Conservation (phyloP, 2,113 vertebrate species). For the Hylia prasina region DNA sequence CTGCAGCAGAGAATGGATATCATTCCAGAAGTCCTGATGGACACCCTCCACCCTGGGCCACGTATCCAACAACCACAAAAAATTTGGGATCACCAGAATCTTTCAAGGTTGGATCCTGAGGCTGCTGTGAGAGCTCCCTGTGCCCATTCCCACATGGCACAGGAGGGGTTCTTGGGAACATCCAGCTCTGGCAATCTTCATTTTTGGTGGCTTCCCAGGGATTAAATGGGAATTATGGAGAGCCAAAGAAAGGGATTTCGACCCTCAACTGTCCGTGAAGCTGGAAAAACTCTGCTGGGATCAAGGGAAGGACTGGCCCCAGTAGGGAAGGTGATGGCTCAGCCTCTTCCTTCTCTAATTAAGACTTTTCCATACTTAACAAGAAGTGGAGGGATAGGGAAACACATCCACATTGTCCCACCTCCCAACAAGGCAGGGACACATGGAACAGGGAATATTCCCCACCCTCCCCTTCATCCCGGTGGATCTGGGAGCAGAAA, state of each 20-base stretch:
- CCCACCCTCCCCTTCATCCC: neutral
- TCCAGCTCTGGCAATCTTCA: neutral
- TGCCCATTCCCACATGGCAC: accelerated
- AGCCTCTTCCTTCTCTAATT: neutral
- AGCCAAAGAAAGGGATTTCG: neutral
- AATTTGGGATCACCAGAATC: neutral
- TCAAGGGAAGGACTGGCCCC: neutral
- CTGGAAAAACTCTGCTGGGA: neutral
- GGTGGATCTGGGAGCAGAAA: accelerated
- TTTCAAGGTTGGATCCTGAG: neutral
- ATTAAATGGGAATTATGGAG: neutral
- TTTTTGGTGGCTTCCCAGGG: neutral
- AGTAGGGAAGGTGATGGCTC: neutral
- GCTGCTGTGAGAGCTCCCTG: accelerated
- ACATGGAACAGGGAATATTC: accelerated
- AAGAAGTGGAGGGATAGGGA: neutral
- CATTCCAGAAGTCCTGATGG: accelerated
- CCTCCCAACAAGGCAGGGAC: neutral
- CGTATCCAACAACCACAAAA: accelerated
- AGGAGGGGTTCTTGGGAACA: neutral
- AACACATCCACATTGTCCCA: neutral
- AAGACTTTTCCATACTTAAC: neutral
- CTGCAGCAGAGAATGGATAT: neutral
- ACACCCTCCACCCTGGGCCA: neutral
- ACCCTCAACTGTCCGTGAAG: accelerated